Base-by-base conservation (phyloP, 2,797 vertebrate genomes). In the Silurus aristotelis region DNA sequence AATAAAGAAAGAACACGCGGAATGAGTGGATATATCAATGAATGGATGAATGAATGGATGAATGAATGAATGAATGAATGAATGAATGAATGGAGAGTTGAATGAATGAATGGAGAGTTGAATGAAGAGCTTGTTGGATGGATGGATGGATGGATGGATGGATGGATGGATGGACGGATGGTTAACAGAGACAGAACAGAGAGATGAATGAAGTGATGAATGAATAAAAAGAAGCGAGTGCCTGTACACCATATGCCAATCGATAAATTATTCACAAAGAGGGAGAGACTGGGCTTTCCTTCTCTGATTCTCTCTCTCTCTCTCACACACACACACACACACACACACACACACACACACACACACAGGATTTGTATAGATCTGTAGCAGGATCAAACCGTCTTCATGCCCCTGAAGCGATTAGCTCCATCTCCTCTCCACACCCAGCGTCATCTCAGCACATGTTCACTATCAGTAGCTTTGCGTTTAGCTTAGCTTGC, bases 191-290 rank as follows among this genome's bases (percentile, higher is more conserved):
- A 52, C 48, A 52, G 14, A 46, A 71, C 6, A 1, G 38, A 46
- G 68, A 6, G 68, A 46, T 46, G 7, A 46, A 46, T 71, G 31
- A 20, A 70, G 31, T 15, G 43, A 73, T 73, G 56, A 83, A 73
- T 83, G 1, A 61, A 63, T 71, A n/a, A 31, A 85, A 83, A 17
- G 10, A 25, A 60, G 46, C 55, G 56, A 88, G 91, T 92, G 79
- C 10, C 89, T 87, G 86, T 77, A 87, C 90, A 90, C 94, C 93
- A 93, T 93, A 92, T 94, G 93, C 90, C 91, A 92, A 92, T 94
- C 90, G 89, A 92, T 94, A 85, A 94, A 95, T 95, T 91, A 94
- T 95, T 94, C 89, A 95, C 78, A 60, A 73, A 46, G 76, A 83
- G n/a, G 78, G 87, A 90, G 89, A 90, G 89, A 79, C 68, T 80